A percentile compares a stretch with the other conserved stretches of the same genome.
Conservation (phyloP, 2,797 vertebrate genomes). For the Anguilla marmorata region DNA sequence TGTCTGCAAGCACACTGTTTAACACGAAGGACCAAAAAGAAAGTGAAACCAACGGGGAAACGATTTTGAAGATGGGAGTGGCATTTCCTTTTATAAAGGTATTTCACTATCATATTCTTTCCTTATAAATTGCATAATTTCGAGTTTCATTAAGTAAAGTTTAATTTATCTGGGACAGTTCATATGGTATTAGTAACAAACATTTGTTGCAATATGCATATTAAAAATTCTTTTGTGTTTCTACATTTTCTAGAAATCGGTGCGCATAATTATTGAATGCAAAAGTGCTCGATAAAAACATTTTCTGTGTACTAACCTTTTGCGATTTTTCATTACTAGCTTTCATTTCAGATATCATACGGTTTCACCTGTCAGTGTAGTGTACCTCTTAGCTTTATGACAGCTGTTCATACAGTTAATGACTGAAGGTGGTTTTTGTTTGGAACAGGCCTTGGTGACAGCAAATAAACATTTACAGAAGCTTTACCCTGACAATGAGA, state of each 20-base stretch:
- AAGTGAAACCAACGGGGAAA: slow-evolving; percentile 82
- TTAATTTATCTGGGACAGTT: background rate
- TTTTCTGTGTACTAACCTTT: too few species aligned
- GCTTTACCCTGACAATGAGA: slow-evolving; percentile 89
- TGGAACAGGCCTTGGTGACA: slow-evolving; percentile 83
- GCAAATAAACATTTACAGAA: slow-evolving; percentile 84
- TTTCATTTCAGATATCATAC: too few species aligned
- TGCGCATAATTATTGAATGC: background rate
- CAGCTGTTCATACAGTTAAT: background rate
- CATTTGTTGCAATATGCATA: background rate
- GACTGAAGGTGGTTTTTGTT: slow-evolving; percentile 33
- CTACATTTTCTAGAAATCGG: background rate
- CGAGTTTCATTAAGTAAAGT: background rate
- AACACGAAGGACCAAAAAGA: slow-evolving; percentile 84
- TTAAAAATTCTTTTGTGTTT: background rate
- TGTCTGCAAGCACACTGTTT: slow-evolving; percentile 89
- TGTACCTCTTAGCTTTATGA: background rate
- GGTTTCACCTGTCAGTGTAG: background rate
- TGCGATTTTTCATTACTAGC: too few species aligned
- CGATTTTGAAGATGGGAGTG: slow-evolving; percentile 85
- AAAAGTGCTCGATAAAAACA: background rate
- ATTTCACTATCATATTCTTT: background rate
- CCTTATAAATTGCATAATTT: background rate
- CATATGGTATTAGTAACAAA: too few species aligned
- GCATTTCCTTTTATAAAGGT: slow-evolving; percentile 97